Conservation (phyloP, 2,797 vertebrate genomes). For the Miichthys miiuy region DNA sequence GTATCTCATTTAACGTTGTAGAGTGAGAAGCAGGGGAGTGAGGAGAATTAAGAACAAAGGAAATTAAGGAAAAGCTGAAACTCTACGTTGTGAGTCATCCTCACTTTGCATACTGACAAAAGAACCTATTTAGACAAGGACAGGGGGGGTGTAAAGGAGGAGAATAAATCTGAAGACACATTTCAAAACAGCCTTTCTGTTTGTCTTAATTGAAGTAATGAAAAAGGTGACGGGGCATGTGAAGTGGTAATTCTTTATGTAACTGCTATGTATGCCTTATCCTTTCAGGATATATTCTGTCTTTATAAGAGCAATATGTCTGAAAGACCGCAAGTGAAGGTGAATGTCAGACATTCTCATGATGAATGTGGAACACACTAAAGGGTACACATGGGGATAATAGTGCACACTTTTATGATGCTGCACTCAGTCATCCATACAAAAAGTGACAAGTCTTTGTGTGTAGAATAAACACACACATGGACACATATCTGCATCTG, state of each 20-base stretch:
- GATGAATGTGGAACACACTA: too few relatives aligned
- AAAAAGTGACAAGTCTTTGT: neutral
- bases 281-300: too few relatives aligned
- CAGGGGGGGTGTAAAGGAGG: neutral
- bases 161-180: neutral
- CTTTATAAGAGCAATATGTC: neutral
- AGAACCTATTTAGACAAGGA: conserved; percentile 2
- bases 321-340: too few relatives aligned
- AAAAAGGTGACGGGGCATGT: neutral
- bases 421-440: too few relatives aligned
- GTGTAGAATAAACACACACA: too few relatives aligned
- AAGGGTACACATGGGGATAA: neutral
- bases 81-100: conserved; percentile 6
- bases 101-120: neutral
- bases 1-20: neutral
- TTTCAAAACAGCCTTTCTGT: neutral
- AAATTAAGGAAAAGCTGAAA: conserved; percentile 10
- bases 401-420: too few relatives aligned
- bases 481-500: too few relatives aligned
- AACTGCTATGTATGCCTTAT: neutral
- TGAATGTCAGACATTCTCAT: too few relatives aligned
- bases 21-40: neutral
- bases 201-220: neutral
- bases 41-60: neutral
- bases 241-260: neutral